These are phyloP conservation scores for Coelopa pilipes DNA, from an alignment of 2,888 invertebrate genomes.

Conservation along the genomic window DNA sequence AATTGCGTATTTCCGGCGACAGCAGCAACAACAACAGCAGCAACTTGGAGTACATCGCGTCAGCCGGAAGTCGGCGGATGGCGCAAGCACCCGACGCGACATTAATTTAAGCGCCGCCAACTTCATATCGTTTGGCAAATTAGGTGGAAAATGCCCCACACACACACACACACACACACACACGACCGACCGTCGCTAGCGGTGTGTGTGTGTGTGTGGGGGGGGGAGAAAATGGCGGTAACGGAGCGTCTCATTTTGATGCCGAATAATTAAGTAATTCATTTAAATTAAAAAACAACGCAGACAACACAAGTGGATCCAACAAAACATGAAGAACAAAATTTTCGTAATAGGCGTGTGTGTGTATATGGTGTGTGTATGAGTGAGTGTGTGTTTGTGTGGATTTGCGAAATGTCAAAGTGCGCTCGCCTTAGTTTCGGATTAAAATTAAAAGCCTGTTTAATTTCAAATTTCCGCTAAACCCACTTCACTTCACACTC, in stretches of 20 bases:
- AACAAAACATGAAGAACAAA: background rate
- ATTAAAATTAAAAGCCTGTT: slow-evolving; percentile 33
- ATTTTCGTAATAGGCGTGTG: background rate
- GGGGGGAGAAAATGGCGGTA: background rate
- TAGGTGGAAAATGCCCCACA: slow-evolving; percentile 42
- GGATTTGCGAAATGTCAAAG: background rate
- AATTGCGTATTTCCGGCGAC: slow-evolving; percentile 41
- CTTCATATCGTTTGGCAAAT: slow-evolving; percentile 40
- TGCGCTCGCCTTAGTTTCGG: slow-evolving; percentile 15
- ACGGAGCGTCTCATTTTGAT: slow-evolving; percentile 41
- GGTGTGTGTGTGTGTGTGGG: too few relatives aligned
- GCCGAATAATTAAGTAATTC: slow-evolving; percentile 47
- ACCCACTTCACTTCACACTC: background rate
- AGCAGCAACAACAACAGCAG: slow-evolving; percentile 15
- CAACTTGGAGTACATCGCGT: background rate
- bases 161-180: slow-evolving; percentile 12
- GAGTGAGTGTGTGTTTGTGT: slow-evolving; percentile 6
- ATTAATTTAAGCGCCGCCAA: slow-evolving; percentile 32
- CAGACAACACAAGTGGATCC: background rate
- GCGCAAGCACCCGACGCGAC: background rate
- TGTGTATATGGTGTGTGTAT: background rate
- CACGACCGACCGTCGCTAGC: background rate
- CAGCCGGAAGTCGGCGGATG: background rate
- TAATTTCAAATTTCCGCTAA: slow-evolving; percentile 19
- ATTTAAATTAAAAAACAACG: slow-evolving; percentile 42